phyloP scores from a whole-genome alignment of 2,888 invertebrate genomes.

The Noctua janthina region DNA sequence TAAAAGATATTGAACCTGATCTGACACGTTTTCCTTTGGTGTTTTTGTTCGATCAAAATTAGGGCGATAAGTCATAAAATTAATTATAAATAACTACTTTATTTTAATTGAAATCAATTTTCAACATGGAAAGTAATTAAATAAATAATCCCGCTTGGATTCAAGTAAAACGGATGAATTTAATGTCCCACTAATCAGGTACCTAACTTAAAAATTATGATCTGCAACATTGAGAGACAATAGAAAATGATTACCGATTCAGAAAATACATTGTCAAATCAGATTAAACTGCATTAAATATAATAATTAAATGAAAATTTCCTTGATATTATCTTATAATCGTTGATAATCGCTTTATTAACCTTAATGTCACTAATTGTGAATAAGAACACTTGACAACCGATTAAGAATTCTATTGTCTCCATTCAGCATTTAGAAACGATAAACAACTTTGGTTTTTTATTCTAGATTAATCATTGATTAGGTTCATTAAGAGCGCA shows the following conservation, averaged over 20 bases:
- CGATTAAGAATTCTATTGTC: constrained; percentile 37
- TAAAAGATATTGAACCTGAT: background rate
- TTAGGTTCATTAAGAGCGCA: constrained; percentile 25
- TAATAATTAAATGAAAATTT: constrained; percentile 36
- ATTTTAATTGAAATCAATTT: too few species aligned
- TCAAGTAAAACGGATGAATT: background rate
- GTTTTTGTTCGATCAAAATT: background rate
- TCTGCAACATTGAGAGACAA: constrained; percentile 35
- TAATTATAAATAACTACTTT: too few species aligned
- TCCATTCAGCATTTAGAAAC: constrained; percentile 40
- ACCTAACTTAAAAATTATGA: background rate
- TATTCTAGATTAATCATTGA: constrained; percentile 35
- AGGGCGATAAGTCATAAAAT: background rate
- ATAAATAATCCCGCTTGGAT: background rate
- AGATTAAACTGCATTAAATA: constrained; percentile 22
- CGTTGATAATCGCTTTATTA: constrained; percentile 45
- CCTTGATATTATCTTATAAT: constrained; percentile 15
- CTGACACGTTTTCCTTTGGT: background rate
- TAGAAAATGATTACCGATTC: constrained; percentile 7
- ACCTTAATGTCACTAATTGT: constrained; percentile 43
- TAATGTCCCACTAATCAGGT: background rate
- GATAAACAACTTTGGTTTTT: constrained; percentile 14
- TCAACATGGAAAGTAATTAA: background rate
- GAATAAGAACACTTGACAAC: constrained; percentile 31
- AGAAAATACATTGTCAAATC: constrained; percentile 33